Evolutionary conservation across 2,113 vertebrate genomes (phyloP), one percentile per base, ranked within the genome.

Genomic region (Mesembrinibis cayennensis): DNA sequence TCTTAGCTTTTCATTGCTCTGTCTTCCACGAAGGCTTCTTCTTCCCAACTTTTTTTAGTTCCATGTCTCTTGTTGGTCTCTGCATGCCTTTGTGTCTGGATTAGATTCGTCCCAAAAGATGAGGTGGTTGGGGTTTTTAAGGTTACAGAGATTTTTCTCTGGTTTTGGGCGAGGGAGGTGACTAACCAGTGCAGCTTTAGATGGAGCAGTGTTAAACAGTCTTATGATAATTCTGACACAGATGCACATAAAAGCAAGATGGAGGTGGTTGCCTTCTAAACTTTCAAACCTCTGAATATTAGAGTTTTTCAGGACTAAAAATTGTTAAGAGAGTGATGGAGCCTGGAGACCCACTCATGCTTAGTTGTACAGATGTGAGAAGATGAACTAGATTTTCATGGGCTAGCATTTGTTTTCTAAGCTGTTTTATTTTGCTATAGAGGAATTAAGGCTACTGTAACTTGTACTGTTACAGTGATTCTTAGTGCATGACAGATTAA

Each of bases 401-500:
- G n/a, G 29, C 32, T 66, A 30, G 23, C 6, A 6, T 82, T 92
- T 79, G 25, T 44, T 90, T 71, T 82, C 9, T 16, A 55, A 82
- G n/a, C 16, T 62, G 13, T 42, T 62, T 87, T 58, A 13, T 70
- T 69, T 89, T 88, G 16, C 30, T 85, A 1, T 47, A 40, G 36
- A 52, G 62, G 53, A 79, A 49, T 85, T 91, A 80, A 88, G 78
- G 70, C 14, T 94, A 36, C 50, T 77, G 49, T 84, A 92, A 76
- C 52, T 82, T 86, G 53, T 55, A 22, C 40, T 88, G 74, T 82
- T 94, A 69, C 56, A 73, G 63, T 93, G 89, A 67, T 95, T 93
- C 81, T 88, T 93, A 82, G 61, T 91, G 77, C 89, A 82, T 77
- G 74, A 58, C 91, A 82, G 89, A 94, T 97, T 95, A 94, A 59